Percentiles rank a stretch among this genome's conserved stretches.
These are phyloP conservation scores for Falco rusticolus DNA, from an alignment of 2,797 vertebrate genomes.

Conservation along the genomic window DNA sequence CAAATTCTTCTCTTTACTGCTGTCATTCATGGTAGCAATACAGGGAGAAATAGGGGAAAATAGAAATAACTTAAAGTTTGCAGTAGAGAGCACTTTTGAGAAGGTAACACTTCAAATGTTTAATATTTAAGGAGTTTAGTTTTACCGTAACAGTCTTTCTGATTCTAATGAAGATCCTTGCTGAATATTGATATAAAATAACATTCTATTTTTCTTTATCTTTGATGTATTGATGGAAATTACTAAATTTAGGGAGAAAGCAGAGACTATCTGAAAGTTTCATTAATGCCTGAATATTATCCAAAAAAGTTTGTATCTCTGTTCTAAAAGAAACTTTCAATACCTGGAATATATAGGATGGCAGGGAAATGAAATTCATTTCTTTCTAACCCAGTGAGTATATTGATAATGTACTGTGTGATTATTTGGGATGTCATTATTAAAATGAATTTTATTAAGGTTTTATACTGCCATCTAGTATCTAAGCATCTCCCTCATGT, in stretches of 20 bases:
- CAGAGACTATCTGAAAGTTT: neutral
- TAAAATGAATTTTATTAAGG: slow-evolving; percentile 31
- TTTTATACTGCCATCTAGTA: slow-evolving; percentile 57
- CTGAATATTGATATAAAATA: neutral
- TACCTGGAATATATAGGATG: neutral
- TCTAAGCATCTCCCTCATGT: slow-evolving; percentile 22
- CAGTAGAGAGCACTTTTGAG: neutral
- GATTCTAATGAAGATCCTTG: neutral
- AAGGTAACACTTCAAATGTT: neutral
- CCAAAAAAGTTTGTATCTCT: neutral
- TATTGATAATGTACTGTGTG: neutral
- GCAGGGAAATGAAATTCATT: slow-evolving; percentile 39
- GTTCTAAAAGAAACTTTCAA: neutral
- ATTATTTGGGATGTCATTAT: slow-evolving; percentile 18
- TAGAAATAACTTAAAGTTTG: neutral
- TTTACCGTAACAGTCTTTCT: neutral
- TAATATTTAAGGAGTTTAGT: neutral
- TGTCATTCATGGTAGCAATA: neutral
- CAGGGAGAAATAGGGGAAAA: neutral
- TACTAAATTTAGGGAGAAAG: slow-evolving; percentile 1
- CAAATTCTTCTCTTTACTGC: neutral
- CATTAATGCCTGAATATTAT: neutral
- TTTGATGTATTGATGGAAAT: neutral
- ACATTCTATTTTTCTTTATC: neutral
- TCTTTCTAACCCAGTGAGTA: neutral